Conservation (phyloP, 1,140 invertebrate species). For the Ceratitis capitata region DNA sequence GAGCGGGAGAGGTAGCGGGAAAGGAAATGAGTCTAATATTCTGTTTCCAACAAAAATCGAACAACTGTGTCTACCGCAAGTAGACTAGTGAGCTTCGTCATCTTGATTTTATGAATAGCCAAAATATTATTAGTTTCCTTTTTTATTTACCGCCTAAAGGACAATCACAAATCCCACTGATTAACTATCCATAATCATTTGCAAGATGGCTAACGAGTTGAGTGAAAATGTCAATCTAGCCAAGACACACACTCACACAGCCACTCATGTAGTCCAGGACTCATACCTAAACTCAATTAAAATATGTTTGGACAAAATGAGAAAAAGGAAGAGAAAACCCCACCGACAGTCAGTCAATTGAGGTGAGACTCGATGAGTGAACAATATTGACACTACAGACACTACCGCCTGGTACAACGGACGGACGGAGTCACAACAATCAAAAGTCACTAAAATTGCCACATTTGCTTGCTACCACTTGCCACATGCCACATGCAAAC, state of each 20-base stretch:
- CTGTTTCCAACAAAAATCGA: too few species aligned
- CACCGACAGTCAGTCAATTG: conserved; percentile 5
- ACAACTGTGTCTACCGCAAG: too few species aligned
- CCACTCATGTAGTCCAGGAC: neutral
- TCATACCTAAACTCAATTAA: neutral
- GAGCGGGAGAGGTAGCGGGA: too few species aligned
- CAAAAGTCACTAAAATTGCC: conserved; percentile 32
- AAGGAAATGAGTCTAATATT: too few species aligned
- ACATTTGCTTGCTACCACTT: conserved; percentile 19
- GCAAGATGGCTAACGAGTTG: conserved; percentile 24
- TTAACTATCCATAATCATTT: conserved; percentile 24
- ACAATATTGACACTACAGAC: neutral
- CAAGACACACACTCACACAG: neutral
- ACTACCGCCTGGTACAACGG: neutral
- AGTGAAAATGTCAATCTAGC: conserved; percentile 27
- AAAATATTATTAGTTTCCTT: too few species aligned
- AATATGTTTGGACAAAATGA: neutral
- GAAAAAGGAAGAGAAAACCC: neutral
- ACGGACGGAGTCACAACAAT: conserved; percentile 15
- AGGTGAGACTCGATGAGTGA: conserved; percentile 6
- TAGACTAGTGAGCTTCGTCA: too few species aligned
- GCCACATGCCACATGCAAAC: conserved; percentile 19
- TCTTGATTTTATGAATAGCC: too few species aligned
- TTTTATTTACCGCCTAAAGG: neutral
- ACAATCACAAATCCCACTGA: conserved; percentile 11